These are phyloP conservation scores for Tinea semifulvella DNA, from an alignment of 2,888 invertebrate genomes.

Conservation along the genomic window DNA sequence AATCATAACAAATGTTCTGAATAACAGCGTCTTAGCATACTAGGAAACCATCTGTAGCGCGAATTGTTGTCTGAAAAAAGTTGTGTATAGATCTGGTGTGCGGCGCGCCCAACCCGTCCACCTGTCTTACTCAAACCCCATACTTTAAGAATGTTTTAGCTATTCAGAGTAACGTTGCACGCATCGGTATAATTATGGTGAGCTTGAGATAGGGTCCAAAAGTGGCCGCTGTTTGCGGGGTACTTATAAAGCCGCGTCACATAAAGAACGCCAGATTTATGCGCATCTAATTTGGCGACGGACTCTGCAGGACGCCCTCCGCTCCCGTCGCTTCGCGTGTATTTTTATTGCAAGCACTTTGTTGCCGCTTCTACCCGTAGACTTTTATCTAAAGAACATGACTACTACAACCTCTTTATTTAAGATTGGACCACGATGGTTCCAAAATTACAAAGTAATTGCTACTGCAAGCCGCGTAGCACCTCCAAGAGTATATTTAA, in stretches of 20 bases:
- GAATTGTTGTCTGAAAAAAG: too few relatives aligned
- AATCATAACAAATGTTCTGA: too few relatives aligned
- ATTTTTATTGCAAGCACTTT: constrained; percentile 60
- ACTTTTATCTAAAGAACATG: too few relatives aligned
- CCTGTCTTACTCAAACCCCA: constrained; percentile 6
- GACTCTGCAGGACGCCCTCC: constrained; percentile 35
- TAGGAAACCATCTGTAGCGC: too few relatives aligned
- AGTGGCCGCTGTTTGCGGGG: constrained; percentile 9
- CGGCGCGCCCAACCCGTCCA: constrained; percentile 9
- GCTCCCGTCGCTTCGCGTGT: constrained; percentile 28
- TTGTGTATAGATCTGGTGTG: too few relatives aligned
- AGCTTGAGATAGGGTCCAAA: constrained; percentile 1
- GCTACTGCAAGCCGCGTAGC: too few relatives aligned
- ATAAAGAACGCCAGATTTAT: constrained; percentile 40
- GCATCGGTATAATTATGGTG: constrained; percentile 1
- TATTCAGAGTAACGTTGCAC: not conserved
- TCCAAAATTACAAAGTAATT: too few relatives aligned
- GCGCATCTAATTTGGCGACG: constrained; percentile 57
- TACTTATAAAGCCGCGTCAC: constrained; percentile 18
- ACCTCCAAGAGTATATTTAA: too few relatives aligned
- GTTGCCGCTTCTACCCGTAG: constrained; percentile 54
- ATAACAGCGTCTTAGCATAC: too few relatives aligned
- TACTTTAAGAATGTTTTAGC: constrained; percentile 6
- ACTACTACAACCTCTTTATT: not conserved
- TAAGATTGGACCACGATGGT: too few relatives aligned